Evolutionary conservation across 2,888 invertebrate species (phyloP).

Genomic region (Drosophila vallismaia): DNA sequence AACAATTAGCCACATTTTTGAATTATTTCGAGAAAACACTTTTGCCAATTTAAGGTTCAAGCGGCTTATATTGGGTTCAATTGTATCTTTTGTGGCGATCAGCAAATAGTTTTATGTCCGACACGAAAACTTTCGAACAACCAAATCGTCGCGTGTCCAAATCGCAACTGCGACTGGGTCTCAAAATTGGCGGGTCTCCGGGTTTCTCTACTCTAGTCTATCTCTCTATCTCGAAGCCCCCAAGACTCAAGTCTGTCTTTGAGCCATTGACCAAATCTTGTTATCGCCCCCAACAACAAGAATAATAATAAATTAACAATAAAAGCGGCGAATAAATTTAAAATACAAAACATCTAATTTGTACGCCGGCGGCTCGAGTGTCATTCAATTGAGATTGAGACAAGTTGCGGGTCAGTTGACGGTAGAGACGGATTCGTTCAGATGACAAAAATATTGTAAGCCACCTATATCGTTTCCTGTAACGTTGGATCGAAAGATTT

Average conservation of each 20-base stretch:
- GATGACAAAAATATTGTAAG: neutral
- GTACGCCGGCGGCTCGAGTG: constrained; percentile 35
- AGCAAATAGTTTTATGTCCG: constrained; percentile 11
- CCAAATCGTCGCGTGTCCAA: constrained; percentile 54
- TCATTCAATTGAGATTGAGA: constrained; percentile 46
- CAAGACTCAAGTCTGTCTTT: constrained; percentile 13
- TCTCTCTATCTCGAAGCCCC: neutral
- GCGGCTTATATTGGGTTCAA: constrained; percentile 34
- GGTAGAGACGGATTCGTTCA: neutral
- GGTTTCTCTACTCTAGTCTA: constrained; percentile 6
- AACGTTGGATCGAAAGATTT: neutral
- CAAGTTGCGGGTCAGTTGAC: constrained; percentile 34
- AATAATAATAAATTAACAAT: constrained; percentile 36
- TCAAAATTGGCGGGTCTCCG: constrained; percentile 11
- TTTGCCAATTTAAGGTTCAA: constrained; percentile 29
- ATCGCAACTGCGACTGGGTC: constrained; percentile 50
- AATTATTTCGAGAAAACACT: constrained; percentile 22
- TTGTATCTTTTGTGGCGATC: constrained; percentile 28
- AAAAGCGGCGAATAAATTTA: constrained; percentile 37
- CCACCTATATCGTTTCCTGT: constrained; percentile 6
- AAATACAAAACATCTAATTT: constrained; percentile 59
- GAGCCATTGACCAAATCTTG: constrained; percentile 51
- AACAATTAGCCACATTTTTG: constrained; percentile 49
- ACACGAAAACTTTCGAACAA: constrained; percentile 33
- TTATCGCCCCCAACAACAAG: constrained; percentile 37